Base-by-base conservation (phyloP, 2,113 vertebrate genomes). In the Phainopepla nitens region DNA sequence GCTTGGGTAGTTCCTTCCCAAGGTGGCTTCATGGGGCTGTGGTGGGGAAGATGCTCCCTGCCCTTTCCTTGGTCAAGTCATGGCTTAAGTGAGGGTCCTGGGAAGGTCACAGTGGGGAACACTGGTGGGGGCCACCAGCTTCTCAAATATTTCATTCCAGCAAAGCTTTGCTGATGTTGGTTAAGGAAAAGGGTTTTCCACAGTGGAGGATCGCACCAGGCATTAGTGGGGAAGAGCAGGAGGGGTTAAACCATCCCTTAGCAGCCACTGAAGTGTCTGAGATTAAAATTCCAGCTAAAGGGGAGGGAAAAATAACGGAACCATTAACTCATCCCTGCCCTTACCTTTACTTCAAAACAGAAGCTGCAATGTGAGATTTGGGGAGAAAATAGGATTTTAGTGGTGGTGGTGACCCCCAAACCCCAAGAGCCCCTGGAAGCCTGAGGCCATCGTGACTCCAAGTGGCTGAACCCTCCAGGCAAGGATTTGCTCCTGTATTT, bases 401-500 rank as follows among this genome's bases (percentile, higher is more conserved):
- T 69, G 47, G 68, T 47, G 86, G 62, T 90, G 66, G 82, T 92
- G 96, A 93, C 95, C 92, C 87, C 70, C 76, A 82, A 62, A 39
- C 22, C 25, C 15, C 15, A 61, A 10, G 11, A 95, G 81, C 41
- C 56, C 68, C 82, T 70, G 28, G 58, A 84, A 92, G 87, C 82
- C 66, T 50, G 69, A 41, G 45, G 60, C 87, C 81, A 49, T 73
- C 41, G 11, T 19, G 4, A 58, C 77, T 94, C 90, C 91, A 77
- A 56, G 79, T n/a, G 54, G 94, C 88, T 71, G 78, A 90, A 69
- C 89, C 60, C 88, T 89, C 84, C 20, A 7, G 95, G 71, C 16
- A 56, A 96, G 91, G 93, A 88, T 94, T 93, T 93, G 76, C 82
- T 94, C 78, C 89, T 79, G 78, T 58, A 71, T 96, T 95, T 96